Percentiles rank a stretch among this genome's conserved stretches.
phyloP scores from a whole-genome alignment of 2,113 vertebrate genomes.

The Rafetus swinhoei region DNA sequence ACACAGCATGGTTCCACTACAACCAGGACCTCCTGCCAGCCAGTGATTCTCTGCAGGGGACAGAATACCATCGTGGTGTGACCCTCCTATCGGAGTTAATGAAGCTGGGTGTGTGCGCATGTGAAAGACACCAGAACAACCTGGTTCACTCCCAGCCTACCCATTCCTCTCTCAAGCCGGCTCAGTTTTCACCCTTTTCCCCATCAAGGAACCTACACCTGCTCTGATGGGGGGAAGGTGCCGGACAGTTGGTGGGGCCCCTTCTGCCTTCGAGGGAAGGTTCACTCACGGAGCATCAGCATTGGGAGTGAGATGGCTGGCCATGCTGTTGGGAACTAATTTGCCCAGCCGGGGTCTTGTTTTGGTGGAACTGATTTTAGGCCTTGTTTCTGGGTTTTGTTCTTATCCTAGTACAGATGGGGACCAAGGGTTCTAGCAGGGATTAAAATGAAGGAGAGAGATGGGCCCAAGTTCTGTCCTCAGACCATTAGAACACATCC shows the following conservation, averaged over 20 bases:
- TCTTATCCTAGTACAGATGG: fast-evolving
- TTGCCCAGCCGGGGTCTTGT: background rate
- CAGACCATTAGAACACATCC: background rate
- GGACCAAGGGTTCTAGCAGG: fast-evolving
- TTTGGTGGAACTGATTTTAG: background rate
- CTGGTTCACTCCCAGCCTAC: background rate
- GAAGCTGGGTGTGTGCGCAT: background rate
- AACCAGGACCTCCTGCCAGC: background rate
- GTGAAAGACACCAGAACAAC: background rate
- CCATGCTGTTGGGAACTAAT: background rate
- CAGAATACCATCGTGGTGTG: background rate
- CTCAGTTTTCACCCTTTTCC: background rate
- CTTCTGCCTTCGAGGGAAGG: background rate
- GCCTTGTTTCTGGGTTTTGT: background rate
- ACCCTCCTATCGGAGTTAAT: background rate
- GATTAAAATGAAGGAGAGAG: fast-evolving
- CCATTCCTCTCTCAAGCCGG: background rate
- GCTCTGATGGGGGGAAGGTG: background rate
- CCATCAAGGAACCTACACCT: background rate
- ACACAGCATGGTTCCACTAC: background rate
- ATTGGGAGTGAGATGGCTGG: background rate
- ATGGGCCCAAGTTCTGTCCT: background rate
- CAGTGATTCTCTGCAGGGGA: background rate
- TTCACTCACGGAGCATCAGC: background rate
- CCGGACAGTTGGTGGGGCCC: background rate